Evolutionary conservation across 2,797 vertebrate species (phyloP), one percentile per base, ranked within the genome.

Genomic region (Tiaroga cobitis): DNA sequence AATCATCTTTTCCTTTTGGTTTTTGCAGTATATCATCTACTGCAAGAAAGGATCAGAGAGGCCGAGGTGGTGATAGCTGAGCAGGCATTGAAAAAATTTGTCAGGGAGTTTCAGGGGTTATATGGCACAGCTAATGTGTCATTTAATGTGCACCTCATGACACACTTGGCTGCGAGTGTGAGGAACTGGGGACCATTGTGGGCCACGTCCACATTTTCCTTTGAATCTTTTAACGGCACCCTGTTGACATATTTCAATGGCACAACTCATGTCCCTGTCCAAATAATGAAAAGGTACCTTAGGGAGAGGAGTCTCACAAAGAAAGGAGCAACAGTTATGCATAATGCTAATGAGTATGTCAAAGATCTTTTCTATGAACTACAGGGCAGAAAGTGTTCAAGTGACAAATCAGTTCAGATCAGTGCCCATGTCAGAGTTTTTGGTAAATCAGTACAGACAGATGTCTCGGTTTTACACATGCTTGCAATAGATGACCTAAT

Each of bases 1-100:
- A 75, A 51, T 46, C 73, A 80, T 32, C 56, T 80, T 80, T 80
- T 80, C 18, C 77, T 80, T 59, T 80, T 80, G n/a, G 54, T 79
- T 59, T 80, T 59, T 61, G 77, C 29, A n/a, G 39, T 80, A 34
- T 59, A 80, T 61, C 34, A 32, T 80, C 77, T 80, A 43, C 43
- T 51, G 21, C 21, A 49, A 75, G 73, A 75, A 43, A 75, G 46
- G 46, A 18, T 49, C 46, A 49, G 46, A 49, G 46, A 49, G 46
- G 46, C 46, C 4, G 46, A 49, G 46, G 46, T 49, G 46, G 46
- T 18, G 46, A 49, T 49, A 49, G 16, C 46, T 2, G 16, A 49
- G 16, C 46, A 49, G n/a, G n/a, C n/a, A n/a, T n/a, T n/a, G 46
- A 49, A 49, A 49, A 49, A 5, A 18, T 1, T 49, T 49, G 15